Conservation (phyloP, 2,113 vertebrate genomes). For the Bothrops jararaca region DNA sequence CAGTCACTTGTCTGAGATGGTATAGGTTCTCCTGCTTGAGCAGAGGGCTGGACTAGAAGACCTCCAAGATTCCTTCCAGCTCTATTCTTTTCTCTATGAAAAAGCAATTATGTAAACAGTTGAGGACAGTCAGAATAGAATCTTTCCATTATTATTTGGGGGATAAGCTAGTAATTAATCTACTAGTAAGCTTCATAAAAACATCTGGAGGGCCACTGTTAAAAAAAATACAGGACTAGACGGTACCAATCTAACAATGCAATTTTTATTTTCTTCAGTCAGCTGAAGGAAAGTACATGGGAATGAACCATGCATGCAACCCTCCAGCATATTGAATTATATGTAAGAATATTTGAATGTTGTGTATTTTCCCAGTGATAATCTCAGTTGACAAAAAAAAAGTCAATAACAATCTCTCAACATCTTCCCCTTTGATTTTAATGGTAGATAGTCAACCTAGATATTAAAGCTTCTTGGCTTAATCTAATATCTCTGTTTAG, state of each 20-base stretch:
- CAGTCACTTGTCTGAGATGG: too few relatives aligned
- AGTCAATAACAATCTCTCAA: not conserved
- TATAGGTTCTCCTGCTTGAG: too few relatives aligned
- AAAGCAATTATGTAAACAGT: not conserved
- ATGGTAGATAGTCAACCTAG: not conserved
- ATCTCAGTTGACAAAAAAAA: not conserved
- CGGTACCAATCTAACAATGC: not conserved
- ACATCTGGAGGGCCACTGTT: not conserved
- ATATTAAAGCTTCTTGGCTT: not conserved
- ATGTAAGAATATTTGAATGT: not conserved
- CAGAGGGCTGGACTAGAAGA: too few relatives aligned
- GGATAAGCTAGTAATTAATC: not conserved
- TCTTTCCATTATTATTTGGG: not conserved
- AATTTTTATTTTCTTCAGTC: not conserved
- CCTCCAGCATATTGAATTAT: not conserved
- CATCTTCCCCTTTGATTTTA: not conserved
- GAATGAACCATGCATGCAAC: not conserved
- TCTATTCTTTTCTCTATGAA: not conserved
- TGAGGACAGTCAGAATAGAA: not conserved
- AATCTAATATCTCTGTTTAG: not conserved
- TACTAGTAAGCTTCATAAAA: not conserved
- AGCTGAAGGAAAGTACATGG: not conserved
- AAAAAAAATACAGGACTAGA: not conserved
- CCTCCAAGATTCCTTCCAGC: too few relatives aligned
- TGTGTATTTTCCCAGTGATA: not conserved